phyloP scores from a whole-genome alignment of 2,888 invertebrate genomes.

The Hydroisotoma schaefferi region DNA sequence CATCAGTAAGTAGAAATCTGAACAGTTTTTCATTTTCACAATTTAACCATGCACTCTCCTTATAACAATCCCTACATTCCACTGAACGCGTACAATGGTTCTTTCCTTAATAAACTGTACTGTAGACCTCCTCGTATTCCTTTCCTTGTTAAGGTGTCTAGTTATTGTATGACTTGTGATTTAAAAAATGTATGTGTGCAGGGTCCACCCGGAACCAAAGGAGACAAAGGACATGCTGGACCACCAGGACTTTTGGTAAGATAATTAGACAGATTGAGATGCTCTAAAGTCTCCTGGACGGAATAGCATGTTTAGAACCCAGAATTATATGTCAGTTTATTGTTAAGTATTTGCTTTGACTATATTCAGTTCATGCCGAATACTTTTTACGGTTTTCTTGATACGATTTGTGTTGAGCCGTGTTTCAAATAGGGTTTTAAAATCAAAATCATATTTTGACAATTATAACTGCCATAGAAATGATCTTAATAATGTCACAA shows the following conservation, averaged over 20 bases:
- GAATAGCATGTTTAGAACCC: too few relatives aligned
- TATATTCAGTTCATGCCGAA: too few relatives aligned
- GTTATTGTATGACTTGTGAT: neutral
- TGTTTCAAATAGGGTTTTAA: too few relatives aligned
- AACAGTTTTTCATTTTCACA: neutral
- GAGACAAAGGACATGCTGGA: slow-evolving; percentile 69
- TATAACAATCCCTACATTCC: too few relatives aligned
- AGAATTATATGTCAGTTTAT: too few relatives aligned
- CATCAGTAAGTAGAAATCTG: slow-evolving; percentile 44
- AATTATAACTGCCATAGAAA: too few relatives aligned
- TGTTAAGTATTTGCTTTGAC: too few relatives aligned
- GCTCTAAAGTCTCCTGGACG: too few relatives aligned
- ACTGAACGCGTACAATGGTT: too few relatives aligned
- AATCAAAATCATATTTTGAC: too few relatives aligned
- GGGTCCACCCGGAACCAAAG: slow-evolving; percentile 65
- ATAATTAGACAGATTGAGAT: too few relatives aligned
- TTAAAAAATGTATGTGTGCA: slow-evolving; percentile 49
- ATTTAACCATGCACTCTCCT: neutral
- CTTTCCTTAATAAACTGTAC: neutral
- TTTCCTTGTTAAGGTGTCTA: neutral
- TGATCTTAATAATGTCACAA: too few relatives aligned
- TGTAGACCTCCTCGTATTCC: neutral
- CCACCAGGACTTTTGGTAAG: slow-evolving; percentile 63
- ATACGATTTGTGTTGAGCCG: neutral
- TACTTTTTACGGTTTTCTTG: neutral